A percentile compares a stretch with the other conserved stretches of the same genome.
Conservation (phyloP, 2,888 invertebrate genomes). For the Spicauda simplicius region DNA sequence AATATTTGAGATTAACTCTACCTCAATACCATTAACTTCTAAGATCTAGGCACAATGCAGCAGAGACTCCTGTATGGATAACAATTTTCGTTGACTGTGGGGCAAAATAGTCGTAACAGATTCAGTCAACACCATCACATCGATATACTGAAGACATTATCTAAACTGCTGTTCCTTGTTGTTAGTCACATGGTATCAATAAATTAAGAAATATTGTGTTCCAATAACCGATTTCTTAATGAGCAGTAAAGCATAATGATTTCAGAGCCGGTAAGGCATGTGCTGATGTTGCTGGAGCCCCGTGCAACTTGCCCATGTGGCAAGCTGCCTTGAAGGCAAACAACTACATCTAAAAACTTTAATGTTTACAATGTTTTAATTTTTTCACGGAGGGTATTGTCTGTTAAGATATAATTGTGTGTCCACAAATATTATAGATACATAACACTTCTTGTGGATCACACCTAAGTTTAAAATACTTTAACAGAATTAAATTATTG, state of each 20-base stretch:
- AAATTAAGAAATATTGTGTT: background rate
- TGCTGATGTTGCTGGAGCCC: conserved; percentile 68
- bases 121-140: conserved; percentile 73
- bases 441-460: conserved; percentile 73
- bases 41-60: conserved; percentile 86
- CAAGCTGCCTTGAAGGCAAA: conserved; percentile 75
- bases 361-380: conserved; percentile 72
- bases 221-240: conserved; percentile 17
- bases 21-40: conserved; percentile 84
- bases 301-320: conserved; percentile 64
- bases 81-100: conserved; percentile 83
- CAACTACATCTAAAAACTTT: conserved; percentile 79
- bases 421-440: conserved; percentile 64
- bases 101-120: conserved; percentile 66
- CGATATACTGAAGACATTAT: conserved; percentile 65
- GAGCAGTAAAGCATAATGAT: conserved; percentile 64
- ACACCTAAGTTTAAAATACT: conserved; percentile 79
- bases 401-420: conserved; percentile 80
- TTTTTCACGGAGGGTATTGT: conserved; percentile 83
- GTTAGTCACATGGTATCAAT: background rate
- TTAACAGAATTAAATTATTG: conserved; percentile 83
- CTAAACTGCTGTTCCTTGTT: conserved; percentile 56
- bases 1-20: conserved; percentile 85
- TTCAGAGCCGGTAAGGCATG: conserved; percentile 59
- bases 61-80: conserved; percentile 85